Conservation (phyloP, 2,888 invertebrate genomes). For the Eudemis profundana region DNA sequence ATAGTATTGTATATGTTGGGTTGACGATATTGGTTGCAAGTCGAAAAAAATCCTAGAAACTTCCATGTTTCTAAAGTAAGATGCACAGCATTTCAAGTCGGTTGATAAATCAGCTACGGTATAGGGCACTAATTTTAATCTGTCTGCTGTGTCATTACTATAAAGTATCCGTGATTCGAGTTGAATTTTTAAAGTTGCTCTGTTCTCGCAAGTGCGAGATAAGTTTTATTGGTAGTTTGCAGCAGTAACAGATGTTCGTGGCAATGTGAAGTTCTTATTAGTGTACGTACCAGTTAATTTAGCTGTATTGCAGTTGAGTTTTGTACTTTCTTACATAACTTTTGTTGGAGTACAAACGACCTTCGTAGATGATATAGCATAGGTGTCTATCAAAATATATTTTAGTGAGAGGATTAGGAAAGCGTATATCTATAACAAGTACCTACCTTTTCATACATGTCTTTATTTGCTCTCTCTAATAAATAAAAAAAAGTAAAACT, state of each 20-base stretch:
- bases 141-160: constrained; percentile 14
- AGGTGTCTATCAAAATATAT: too few relatives aligned
- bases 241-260: constrained; percentile 24
- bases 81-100: too few relatives aligned
- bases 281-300: neutral
- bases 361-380: neutral
- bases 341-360: neutral
- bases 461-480: too few relatives aligned
- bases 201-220: constrained; percentile 26
- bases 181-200: constrained; percentile 38
- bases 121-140: neutral
- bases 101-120: too few relatives aligned
- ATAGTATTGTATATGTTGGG: too few relatives aligned
- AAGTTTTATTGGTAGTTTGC: constrained; percentile 25
- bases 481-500: too few relatives aligned
- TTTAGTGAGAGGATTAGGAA: too few relatives aligned
- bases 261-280: neutral
- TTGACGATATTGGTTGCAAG: too few relatives aligned
- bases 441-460: too few relatives aligned
- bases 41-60: too few relatives aligned
- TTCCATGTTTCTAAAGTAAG: too few relatives aligned
- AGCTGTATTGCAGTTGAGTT: neutral
- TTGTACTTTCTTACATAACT: neutral
- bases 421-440: too few relatives aligned
- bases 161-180: constrained; percentile 31